These are phyloP conservation scores for Petaurus breviceps DNA, from an alignment of 2,113 vertebrate genomes.

Conservation along the genomic window DNA sequence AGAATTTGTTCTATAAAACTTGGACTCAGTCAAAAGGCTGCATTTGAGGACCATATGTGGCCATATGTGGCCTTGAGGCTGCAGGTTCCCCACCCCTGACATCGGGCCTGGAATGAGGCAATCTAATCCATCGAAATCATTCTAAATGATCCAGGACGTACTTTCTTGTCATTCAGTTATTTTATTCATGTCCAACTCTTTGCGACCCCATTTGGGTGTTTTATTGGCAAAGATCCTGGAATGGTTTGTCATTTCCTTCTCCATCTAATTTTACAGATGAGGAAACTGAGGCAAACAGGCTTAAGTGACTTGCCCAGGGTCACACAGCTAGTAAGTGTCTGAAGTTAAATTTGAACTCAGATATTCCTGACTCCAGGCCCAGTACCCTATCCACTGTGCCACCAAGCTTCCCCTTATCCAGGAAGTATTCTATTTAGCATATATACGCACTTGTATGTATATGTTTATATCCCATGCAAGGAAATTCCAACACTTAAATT, in stretches of 20 bases:
- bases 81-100: background rate
- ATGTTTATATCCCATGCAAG: background rate
- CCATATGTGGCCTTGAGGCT: too few relatives aligned
- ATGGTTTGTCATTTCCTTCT: background rate
- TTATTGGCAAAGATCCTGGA: background rate
- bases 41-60: too few relatives aligned
- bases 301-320: background rate
- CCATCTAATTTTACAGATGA: background rate
- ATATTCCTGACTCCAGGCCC: background rate
- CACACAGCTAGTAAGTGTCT: background rate
- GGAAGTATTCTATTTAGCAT: background rate
- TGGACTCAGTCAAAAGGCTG: too few relatives aligned
- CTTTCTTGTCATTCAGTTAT: background rate
- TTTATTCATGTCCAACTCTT: too few relatives aligned
- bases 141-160: slow-evolving; percentile 35
- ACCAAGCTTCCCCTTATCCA: background rate
- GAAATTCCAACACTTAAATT: background rate
- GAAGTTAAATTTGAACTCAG: background rate
- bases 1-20: too few relatives aligned
- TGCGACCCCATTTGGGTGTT: background rate
- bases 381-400: background rate
- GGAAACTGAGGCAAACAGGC: background rate
- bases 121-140: background rate
- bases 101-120: background rate
- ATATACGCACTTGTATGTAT: background rate